phyloP scores from a whole-genome alignment of 2,888 invertebrate species.

The Auanema freiburgensis region DNA sequence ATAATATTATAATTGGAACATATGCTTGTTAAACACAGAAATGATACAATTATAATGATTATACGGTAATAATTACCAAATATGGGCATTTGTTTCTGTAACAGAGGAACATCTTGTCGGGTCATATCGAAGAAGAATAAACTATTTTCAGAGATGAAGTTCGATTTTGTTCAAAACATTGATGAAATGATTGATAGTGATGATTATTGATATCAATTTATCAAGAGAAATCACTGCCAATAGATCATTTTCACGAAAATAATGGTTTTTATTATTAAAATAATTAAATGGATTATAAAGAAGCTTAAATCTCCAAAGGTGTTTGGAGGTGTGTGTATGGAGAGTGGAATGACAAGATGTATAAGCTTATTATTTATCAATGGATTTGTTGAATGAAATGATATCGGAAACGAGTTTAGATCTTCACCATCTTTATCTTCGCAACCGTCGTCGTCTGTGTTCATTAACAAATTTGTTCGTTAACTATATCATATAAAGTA shows the following conservation, averaged over 20 bases:
- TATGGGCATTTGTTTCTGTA: constrained; percentile 3
- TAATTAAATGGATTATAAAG: constrained; percentile 3
- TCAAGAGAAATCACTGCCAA: neutral
- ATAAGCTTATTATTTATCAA: too few relatives aligned
- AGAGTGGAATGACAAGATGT: too few relatives aligned
- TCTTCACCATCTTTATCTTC: too few relatives aligned
- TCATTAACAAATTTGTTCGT: too few relatives aligned
- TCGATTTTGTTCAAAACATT: neutral
- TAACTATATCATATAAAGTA: too few relatives aligned
- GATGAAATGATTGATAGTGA: too few relatives aligned
- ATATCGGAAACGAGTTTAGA: too few relatives aligned
- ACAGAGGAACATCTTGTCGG: neutral
- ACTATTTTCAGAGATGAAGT: neutral
- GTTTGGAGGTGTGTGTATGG: neutral
- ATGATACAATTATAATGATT: constrained; percentile 31
- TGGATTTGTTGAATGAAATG: too few relatives aligned
- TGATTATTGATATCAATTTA: neutral
- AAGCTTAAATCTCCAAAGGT: neutral
- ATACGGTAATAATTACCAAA: constrained; percentile 24
- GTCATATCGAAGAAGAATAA: neutral
- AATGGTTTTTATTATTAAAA: too few relatives aligned
- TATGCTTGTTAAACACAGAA: constrained; percentile 42
- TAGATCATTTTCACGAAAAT: neutral
- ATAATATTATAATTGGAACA: constrained; percentile 49
- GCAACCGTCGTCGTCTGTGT: too few relatives aligned